These are phyloP conservation scores for Cerceris rybyensis DNA, from an alignment of 2,888 invertebrate genomes.

Conservation along the genomic window DNA sequence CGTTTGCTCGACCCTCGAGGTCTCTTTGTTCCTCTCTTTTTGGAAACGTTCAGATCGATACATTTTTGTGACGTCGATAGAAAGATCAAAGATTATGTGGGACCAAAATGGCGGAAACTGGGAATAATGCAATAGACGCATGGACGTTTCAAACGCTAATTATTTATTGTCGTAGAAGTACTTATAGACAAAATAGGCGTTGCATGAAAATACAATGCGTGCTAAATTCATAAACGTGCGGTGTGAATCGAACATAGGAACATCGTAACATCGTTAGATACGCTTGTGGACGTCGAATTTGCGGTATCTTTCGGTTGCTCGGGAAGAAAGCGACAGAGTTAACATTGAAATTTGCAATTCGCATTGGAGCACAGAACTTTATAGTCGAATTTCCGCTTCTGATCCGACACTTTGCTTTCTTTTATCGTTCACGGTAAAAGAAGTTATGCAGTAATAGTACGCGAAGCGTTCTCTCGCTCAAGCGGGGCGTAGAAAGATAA, in stretches of 20 bases:
- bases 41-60: background rate
- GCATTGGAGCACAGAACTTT: background rate
- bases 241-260: constrained; percentile 42
- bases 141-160: constrained; percentile 34
- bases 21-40: background rate
- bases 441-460: constrained; percentile 18
- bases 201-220: constrained; percentile 37
- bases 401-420: background rate
- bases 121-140: background rate
- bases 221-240: constrained; percentile 40
- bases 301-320: too few species aligned
- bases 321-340: background rate
- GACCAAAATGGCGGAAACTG: background rate
- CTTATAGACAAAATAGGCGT: constrained; percentile 56
- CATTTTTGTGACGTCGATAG: background rate
- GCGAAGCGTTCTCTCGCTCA: constrained; percentile 24
- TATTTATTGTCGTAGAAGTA: constrained; percentile 58
- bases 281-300: too few species aligned
- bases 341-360: background rate
- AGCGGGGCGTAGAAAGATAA: constrained; percentile 12
- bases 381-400: background rate
- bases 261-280: constrained; percentile 9
- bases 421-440: background rate
- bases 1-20: background rate
- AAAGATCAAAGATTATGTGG: background rate